A percentile compares a stretch with the other conserved stretches of the same genome.
These are phyloP conservation scores for Hirtodrosophila cameraria DNA, from an alignment of 2,888 invertebrate genomes.

Conservation along the genomic window DNA sequence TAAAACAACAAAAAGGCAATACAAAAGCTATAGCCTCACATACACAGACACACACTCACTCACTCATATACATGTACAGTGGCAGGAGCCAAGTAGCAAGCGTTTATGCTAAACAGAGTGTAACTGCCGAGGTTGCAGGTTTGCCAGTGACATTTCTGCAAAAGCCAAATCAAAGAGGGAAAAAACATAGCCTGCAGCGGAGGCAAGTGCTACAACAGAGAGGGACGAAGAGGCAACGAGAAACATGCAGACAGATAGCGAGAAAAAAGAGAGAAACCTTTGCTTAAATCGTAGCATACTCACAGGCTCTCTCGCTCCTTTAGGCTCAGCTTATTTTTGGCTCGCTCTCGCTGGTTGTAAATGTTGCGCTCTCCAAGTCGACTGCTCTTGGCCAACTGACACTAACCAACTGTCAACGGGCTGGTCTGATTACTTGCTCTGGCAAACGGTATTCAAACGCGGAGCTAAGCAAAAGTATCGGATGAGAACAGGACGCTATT, in stretches of 20 bases:
- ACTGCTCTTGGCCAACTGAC: conserved; percentile 49
- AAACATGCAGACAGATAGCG: conserved; percentile 3
- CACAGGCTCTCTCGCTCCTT: conserved; percentile 33
- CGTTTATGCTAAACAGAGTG: conserved; percentile 81
- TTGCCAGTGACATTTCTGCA: conserved; percentile 77
- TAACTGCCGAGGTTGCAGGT: conserved; percentile 79
- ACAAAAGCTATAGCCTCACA: conserved; percentile 50
- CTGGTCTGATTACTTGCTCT: conserved; percentile 42
- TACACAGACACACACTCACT: conserved; percentile 11
- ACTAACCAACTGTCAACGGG: conserved; percentile 61
- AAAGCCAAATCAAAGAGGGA: conserved; percentile 63
- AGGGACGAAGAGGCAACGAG: background rate
- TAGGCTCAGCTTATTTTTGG: conserved; percentile 66
- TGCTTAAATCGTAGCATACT: conserved; percentile 66
- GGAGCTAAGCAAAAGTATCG: conserved; percentile 72
- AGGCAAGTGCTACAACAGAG: conserved; percentile 17
- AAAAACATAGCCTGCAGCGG: conserved; percentile 55
- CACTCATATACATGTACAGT: conserved; percentile 10
- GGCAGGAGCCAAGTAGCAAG: conserved; percentile 78
- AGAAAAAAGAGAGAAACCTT: conserved; percentile 18
- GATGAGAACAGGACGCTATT: conserved; percentile 51
- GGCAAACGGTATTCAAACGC: conserved; percentile 74
- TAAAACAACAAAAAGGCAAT: conserved; percentile 42
- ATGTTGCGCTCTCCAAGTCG: background rate
- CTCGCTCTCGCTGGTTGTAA: conserved; percentile 15